phyloP scores from a whole-genome alignment of 2,113 vertebrate genomes.

The Brachionichthys hirsutus region DNA sequence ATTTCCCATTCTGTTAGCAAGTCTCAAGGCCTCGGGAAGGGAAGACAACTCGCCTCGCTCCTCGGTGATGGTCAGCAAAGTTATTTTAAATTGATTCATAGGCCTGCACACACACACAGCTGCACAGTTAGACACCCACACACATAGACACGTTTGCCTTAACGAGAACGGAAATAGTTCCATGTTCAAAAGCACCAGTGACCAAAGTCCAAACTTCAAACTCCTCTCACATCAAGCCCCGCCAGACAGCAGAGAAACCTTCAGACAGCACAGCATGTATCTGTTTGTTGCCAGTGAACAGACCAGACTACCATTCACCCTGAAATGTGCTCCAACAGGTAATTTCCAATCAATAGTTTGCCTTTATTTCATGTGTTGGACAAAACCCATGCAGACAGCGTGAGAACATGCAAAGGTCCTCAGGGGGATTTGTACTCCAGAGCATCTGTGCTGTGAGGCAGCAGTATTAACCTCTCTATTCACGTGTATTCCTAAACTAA shows the following conservation, averaged over 20 bases:
- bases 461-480: too few relatives aligned
- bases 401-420: too few relatives aligned
- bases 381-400: too few relatives aligned
- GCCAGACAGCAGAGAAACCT: conserved; percentile 22
- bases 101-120: neutral
- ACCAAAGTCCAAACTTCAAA: conserved; percentile 50
- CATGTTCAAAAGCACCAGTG: conserved; percentile 36
- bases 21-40: conserved; percentile 37
- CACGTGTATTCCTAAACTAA: neutral
- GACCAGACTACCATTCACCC: too few relatives aligned
- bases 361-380: too few relatives aligned
- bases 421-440: too few relatives aligned
- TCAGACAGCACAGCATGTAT: conserved; percentile 28
- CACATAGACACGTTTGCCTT: neutral
- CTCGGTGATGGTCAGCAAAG: conserved; percentile 46
- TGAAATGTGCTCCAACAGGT: too few relatives aligned
- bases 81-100: conserved; percentile 47
- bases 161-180: conserved; percentile 21
- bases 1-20: conserved; percentile 69
- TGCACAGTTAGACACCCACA: neutral
- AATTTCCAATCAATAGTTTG: too few relatives aligned
- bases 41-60: conserved; percentile 20
- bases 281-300: conserved; percentile 9
- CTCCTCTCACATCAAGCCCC: conserved; percentile 44
- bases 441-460: too few relatives aligned